Conservation (phyloP, 2,888 invertebrate genomes). For the Liposcelis brunnea region DNA sequence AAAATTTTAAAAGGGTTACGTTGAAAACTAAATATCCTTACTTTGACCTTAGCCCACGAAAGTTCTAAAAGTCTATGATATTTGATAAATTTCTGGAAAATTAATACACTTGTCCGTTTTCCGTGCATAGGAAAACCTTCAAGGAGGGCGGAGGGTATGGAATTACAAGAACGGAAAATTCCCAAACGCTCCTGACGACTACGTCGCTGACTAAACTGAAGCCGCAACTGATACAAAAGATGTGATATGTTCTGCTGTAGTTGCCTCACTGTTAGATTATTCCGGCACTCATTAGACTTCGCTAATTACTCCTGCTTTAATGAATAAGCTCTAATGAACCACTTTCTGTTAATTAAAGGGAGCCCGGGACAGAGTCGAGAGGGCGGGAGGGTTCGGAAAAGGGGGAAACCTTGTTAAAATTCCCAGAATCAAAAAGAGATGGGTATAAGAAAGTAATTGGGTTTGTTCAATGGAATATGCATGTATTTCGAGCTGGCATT, state of each 20-base stretch:
- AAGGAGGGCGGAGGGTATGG: too few species aligned
- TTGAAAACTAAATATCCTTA: too few species aligned
- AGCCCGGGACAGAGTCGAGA: slow-evolving; percentile 9
- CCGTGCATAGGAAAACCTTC: too few species aligned
- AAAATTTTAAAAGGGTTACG: too few species aligned
- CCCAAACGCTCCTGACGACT: too few species aligned
- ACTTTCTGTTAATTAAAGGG: slow-evolving; percentile 21
- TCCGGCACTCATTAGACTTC: slow-evolving; percentile 20
- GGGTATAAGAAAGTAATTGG: slow-evolving; percentile 9
- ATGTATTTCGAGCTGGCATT: slow-evolving; percentile 5
- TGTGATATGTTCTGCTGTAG: slow-evolving; percentile 1
- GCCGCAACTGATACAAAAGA: too few species aligned
- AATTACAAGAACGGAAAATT: too few species aligned
- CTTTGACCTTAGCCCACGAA: too few species aligned
- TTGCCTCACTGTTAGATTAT: slow-evolving; percentile 15
- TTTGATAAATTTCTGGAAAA: too few species aligned
- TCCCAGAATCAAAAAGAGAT: slow-evolving; percentile 9
- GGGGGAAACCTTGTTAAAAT: slow-evolving; percentile 9
- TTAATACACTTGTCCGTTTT: too few species aligned
- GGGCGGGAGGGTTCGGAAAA: background rate
- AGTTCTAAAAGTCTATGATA: too few species aligned
- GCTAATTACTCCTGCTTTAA: slow-evolving; percentile 20
- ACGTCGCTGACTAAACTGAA: too few species aligned
- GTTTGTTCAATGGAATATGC: slow-evolving; percentile 9
- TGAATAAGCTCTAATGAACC: slow-evolving; percentile 21